These are phyloP conservation scores for Tursiops truncatus DNA, from an alignment of 2,113 vertebrate genomes.

Conservation along the genomic window DNA sequence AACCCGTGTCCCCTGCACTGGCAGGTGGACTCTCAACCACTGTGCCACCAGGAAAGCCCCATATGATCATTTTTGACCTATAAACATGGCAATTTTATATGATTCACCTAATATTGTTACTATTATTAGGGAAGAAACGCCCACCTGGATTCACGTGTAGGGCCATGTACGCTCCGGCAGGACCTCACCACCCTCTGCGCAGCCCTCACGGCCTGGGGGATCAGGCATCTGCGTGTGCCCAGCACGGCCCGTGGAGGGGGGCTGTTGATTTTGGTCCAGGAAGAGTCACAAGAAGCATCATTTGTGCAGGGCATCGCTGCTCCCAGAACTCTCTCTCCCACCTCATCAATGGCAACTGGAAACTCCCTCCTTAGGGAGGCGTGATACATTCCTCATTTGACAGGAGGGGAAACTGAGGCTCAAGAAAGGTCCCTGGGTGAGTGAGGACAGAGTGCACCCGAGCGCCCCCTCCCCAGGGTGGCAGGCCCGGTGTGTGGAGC, in stretches of 20 bases:
- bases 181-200: not conserved
- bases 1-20: too few species aligned
- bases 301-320: accelerated
- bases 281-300: not conserved
- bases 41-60: too few species aligned
- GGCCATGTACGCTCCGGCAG: not conserved
- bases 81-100: not conserved
- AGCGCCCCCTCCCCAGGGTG: too few species aligned
- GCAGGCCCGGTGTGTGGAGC: not conserved
- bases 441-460: not conserved
- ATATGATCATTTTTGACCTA: not conserved
- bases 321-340: not conserved
- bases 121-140: not conserved
- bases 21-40: too few species aligned
- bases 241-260: accelerated
- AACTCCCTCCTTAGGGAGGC: not conserved
- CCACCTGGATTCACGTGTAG: not conserved
- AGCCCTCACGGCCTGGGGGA: not conserved
- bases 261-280: not conserved
- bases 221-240: not conserved
- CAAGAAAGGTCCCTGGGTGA: not conserved
- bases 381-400: not conserved
- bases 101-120: too few species aligned
- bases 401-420: not conserved
- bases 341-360: not conserved